Evolutionary conservation across 2,797 vertebrate species (phyloP), one percentile per base, ranked within the genome.

Genomic region (Cyclopterus lumpus): DNA sequence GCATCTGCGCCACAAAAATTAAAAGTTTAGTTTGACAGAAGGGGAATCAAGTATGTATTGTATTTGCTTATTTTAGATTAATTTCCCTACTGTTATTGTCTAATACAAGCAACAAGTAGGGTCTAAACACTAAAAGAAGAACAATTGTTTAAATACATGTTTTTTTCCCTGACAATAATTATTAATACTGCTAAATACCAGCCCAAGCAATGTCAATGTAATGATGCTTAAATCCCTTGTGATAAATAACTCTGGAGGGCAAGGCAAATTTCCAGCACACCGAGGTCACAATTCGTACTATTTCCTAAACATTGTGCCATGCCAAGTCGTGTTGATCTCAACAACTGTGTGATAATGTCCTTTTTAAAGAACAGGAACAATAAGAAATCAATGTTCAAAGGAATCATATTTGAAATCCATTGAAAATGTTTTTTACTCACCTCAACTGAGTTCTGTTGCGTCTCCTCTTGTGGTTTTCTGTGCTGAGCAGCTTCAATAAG

Each of bases 241-340:
- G 77, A 68, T 72, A 84, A 81, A 88, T 89, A 82, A 79, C 79
- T 86, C 59, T 51, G 49, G 64, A 84, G 60, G 78, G 70, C n/a
- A 67, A 84, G 68, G 80, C 76, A 28, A 26, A 80, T 53, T 73
- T 72, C 59, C 48, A 72, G 57, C 30, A 76, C 10, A 72, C 62
- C 73, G 87, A 88, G 83, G 86, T 91, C 85, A 87, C 30, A 30
- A 48, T 71, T 63, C 60, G 60, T 58, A 60, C 65, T 67, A 54
- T 86, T 77, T 81, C 58, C 67, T 30, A 67, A 67, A 75, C 64
- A 80, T 65, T 28, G 20, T 49, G 24, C 12, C 68, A 60, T 24
- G 48, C 40, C 42, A 77, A 80, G 64, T 59, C 34, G 69, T 67
- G 57, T 15, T 48, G 26, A 74, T 30, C 30, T 61, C 18, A 54